Conservation (phyloP, 1,140 invertebrate species). For the Drosophila sulfurigaster region DNA sequence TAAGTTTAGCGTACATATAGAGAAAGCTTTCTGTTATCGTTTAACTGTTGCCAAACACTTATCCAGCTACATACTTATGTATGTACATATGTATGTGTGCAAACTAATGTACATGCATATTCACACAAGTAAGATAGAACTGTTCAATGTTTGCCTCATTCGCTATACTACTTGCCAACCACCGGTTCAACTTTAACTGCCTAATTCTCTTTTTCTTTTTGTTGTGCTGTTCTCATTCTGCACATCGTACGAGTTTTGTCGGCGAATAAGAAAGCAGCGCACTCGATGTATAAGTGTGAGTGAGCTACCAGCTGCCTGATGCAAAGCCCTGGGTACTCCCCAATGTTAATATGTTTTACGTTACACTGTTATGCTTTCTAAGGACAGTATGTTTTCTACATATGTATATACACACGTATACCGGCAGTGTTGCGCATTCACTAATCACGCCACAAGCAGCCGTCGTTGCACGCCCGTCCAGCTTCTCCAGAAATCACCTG, state of each 20-base stretch:
- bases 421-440: conserved; percentile 24
- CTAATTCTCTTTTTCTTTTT: conserved; percentile 58
- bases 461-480: conserved; percentile 44
- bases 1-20: neutral
- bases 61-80: neutral
- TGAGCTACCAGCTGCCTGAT: conserved; percentile 29
- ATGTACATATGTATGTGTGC: neutral
- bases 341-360: conserved; percentile 52
- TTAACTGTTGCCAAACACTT: neutral
- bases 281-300: conserved; percentile 17
- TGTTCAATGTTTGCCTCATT: conserved; percentile 2
- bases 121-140: neutral
- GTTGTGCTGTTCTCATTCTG: conserved; percentile 63
- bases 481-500: conserved; percentile 77
- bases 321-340: neutral
- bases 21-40: conserved; percentile 18
- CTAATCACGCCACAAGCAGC: conserved; percentile 58
- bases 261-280: conserved; percentile 73
- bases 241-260: conserved; percentile 77
- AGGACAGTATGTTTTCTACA: conserved; percentile 1
- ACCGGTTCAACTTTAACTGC: conserved; percentile 30
- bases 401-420: conserved; percentile 29
- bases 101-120: conserved; percentile 3
- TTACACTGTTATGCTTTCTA: conserved; percentile 56
- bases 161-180: conserved; percentile 17